phyloP scores from a whole-genome alignment of 2,113 vertebrate species.

The Apaloderma vittatum region DNA sequence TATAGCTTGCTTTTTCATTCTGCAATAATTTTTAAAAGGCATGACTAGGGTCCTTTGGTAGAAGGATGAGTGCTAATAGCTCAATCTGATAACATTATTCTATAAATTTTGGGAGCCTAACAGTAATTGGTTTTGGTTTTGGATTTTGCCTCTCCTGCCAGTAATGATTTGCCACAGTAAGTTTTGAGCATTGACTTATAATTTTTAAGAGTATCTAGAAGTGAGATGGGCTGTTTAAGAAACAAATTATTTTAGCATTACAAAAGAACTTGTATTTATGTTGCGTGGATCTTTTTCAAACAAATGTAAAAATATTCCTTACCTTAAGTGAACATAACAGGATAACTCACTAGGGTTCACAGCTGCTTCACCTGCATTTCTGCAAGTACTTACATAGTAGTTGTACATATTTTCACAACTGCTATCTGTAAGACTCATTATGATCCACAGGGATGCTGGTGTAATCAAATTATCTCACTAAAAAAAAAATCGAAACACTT shows the following conservation, averaged over 20 bases:
- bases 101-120: not conserved
- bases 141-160: not conserved
- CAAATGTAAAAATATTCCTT: not conserved
- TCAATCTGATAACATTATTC: not conserved
- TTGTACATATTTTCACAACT: not conserved
- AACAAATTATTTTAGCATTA: not conserved
- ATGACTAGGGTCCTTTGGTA: not conserved
- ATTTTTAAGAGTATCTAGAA: not conserved
- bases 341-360: not conserved
- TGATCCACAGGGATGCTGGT: not conserved
- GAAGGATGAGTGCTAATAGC: not conserved
- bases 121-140: not conserved
- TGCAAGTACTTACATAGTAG: not conserved
- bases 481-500: not conserved
- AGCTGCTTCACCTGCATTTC: not conserved
- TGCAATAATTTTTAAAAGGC: not conserved
- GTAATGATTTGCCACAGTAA: not conserved
- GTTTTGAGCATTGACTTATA: not conserved
- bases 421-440: not conserved
- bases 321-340: not conserved
- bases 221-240: not conserved
- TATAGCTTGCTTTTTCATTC: not conserved
- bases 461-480: not conserved
- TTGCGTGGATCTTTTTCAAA: not conserved
- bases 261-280: not conserved